Evolutionary conservation across 2,888 invertebrate species (phyloP), one percentile per base, ranked within the genome.

Genomic region (Drosophila cognata): DNA sequence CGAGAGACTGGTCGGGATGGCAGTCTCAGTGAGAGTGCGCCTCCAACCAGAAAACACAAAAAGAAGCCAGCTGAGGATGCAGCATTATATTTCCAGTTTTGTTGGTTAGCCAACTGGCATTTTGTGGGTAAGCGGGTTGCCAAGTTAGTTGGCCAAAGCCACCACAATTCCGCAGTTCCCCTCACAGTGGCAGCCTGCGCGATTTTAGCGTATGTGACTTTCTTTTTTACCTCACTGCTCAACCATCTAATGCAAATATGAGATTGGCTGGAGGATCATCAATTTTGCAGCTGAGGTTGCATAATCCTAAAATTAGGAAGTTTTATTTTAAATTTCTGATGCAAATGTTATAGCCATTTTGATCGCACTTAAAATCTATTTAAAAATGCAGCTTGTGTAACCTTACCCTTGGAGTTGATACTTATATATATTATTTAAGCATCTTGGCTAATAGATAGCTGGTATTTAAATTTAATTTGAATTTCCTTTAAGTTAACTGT

Each of bases 91-190:
- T 79, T 74, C 82, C 84, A 80, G 82, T 83, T 83, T 83, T 52
- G 25, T 38, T 38, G 38, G 68, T 80, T 79, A 72, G 82, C 80
- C 71, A 82, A 81, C 68, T 77, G 71, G 41, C 35, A 43, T 36
- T 33, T 63, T 81, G 74, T 83, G 68, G 74, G 84, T 82, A 84
- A 82, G 80, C 84, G 73, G 77, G 84, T 72, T 83, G 82, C 63
- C 70, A 56, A 82, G 82, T 77, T 80, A 83, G 72, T 82, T 82
- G 82, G 77, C 61, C 78, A 67, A 35, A 64, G 29, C 31, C 35
- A 51, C 25, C 56, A 52, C 52, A 21, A 43, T 36, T 64, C 38
- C 53, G 33, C 64, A 65, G 41, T 56, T 59, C 56, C 55, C 63
- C 62, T 55, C 59, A 41, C 57, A 65, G 35, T 56, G 46, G 46